Conservation (phyloP, 92 coral and sea anemone genomes). For the Zoanthus sansibaricus region DNA sequence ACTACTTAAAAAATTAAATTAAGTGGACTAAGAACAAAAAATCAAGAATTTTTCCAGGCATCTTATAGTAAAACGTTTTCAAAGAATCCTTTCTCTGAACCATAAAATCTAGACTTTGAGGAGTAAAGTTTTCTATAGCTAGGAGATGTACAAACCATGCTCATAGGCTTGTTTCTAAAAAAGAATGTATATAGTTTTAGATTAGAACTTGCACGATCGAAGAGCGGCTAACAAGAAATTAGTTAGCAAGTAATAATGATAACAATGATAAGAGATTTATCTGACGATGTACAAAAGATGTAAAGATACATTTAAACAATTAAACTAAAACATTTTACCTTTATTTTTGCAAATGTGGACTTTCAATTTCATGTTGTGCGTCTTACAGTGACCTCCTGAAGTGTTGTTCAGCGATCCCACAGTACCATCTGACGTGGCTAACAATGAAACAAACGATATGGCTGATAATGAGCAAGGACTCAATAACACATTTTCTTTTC, state of each 20-base stretch:
- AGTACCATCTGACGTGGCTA: constrained; percentile 81
- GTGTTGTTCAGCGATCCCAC: constrained; percentile 37
- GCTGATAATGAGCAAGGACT: background rate
- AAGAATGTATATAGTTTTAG: too few species aligned
- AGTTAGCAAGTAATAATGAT: too few species aligned
- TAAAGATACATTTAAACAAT: background rate
- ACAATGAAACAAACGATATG: background rate
- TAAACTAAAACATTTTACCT: constrained; percentile 40
- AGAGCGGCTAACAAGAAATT: too few species aligned
- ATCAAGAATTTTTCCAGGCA: background rate
- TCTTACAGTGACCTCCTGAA: constrained; percentile 75
- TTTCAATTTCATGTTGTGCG: constrained; percentile 68
- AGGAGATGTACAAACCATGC: too few species aligned
- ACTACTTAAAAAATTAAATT: too few species aligned
- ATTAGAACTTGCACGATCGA: too few species aligned
- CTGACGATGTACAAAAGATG: background rate
- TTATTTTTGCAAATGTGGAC: constrained; percentile 63
- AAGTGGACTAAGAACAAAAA: too few species aligned
- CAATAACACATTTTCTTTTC: background rate
- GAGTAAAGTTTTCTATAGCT: too few species aligned
- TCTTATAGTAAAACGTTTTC: background rate
- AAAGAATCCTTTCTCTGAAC: too few species aligned
- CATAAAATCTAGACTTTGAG: too few species aligned
- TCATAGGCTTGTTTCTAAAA: too few species aligned
- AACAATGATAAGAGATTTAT: too few species aligned